Percentiles rank a stretch among this genome's conserved stretches.
Evolutionary conservation across 2,113 vertebrate species (phyloP).

Genomic region (Zapornia atra): DNA sequence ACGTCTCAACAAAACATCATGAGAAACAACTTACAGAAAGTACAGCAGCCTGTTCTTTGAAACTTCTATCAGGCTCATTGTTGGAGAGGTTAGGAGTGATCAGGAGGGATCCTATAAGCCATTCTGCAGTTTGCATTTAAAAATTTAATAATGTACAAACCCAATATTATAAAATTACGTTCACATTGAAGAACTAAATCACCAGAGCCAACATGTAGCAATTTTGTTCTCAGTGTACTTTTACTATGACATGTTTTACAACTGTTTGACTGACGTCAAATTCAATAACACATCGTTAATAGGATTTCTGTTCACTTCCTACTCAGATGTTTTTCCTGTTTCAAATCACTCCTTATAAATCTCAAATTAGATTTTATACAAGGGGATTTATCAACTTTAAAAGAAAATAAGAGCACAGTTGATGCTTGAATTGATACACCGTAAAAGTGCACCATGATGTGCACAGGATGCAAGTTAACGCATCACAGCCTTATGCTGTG

Average conservation of each 20-base stretch:
- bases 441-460: not conserved
- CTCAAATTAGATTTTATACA: conserved; percentile 44
- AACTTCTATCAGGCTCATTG: not conserved
- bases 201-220: not conserved
- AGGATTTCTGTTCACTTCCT: not conserved
- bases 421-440: not conserved
- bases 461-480: not conserved
- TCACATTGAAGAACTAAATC: not conserved
- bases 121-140: not conserved
- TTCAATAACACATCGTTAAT: conserved; percentile 34
- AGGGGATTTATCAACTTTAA: not conserved
- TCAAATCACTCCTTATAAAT: conserved; percentile 38
- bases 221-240: not conserved
- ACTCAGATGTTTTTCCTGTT: conserved; percentile 5
- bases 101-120: not conserved
- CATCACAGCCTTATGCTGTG: not conserved
- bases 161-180: not conserved
- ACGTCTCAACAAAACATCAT: not conserved
- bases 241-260: not conserved
- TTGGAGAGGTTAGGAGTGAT: not conserved
- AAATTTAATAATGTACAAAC: not conserved
- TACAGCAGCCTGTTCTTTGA: not conserved
- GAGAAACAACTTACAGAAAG: not conserved
- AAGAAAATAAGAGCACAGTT: not conserved
- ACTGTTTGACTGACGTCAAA: not conserved